Evolutionary conservation across 2,888 invertebrate species (phyloP).

Genomic region (Orthosia cruda): DNA sequence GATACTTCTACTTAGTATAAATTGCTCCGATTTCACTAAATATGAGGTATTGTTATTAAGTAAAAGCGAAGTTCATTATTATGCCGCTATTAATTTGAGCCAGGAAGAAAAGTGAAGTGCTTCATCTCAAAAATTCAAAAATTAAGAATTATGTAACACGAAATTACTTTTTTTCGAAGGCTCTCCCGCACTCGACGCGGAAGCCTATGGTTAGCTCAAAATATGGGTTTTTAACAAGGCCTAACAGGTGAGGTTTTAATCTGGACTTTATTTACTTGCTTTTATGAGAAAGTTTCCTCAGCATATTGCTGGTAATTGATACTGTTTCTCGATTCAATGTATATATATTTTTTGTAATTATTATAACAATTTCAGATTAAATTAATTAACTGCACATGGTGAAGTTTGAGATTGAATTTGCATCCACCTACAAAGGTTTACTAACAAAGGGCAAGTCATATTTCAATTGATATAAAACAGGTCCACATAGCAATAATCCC

Average conservation of each 20-base stretch:
- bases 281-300: conserved; percentile 66
- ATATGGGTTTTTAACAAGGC: conserved; percentile 85
- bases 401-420: conserved; percentile 4
- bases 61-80: conserved; percentile 62
- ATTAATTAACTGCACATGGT: conserved; percentile 26
- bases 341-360: conserved; percentile 35
- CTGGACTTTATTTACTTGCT: conserved; percentile 65
- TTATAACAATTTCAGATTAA: conserved; percentile 27
- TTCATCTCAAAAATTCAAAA: conserved; percentile 60
- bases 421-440: background rate
- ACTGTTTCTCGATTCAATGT: conserved; percentile 41
- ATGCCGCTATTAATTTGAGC: conserved; percentile 68
- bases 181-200: conserved; percentile 70
- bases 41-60: conserved; percentile 45
- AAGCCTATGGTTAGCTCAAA: conserved; percentile 82
- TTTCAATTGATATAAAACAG: background rate
- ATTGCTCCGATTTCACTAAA: conserved; percentile 40
- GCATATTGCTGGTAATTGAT: conserved; percentile 65
- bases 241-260: conserved; percentile 69
- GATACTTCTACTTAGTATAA: conserved; percentile 43
- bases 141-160: conserved; percentile 69
- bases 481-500: background rate
- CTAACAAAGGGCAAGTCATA: background rate
- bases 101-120: conserved; percentile 70
- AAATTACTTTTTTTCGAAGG: conserved; percentile 71